Evolutionary conservation across 2,113 vertebrate species (phyloP), one percentile per base, ranked within the genome.

Genomic region (Siniperca chuatsi): DNA sequence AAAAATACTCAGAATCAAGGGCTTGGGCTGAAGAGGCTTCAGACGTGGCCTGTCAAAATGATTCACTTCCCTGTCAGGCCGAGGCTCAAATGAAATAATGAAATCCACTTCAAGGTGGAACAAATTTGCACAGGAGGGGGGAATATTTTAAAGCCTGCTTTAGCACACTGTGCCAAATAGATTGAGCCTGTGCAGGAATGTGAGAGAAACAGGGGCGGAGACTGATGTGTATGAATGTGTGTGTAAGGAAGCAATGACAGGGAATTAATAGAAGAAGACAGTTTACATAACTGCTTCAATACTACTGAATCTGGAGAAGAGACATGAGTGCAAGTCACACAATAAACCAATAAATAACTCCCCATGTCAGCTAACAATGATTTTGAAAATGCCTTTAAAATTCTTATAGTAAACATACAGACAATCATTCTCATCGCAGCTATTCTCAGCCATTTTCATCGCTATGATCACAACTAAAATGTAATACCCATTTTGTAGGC

Each of bases 31-130:
- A 93, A 94, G 95, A 94, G 89, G 83, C 92, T 95, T 94, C 93
- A 95, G 94, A 95, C 90, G 80, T 90, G 80, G 91, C 87, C 94
- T 95, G 94, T 96, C 95, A 96, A 94, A 94, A 93, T 95, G 94
- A 96, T 96, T 96, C 96, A 96, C 94, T 95, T 93, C 93, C 93
- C 93, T 95, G 95, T 95, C 95, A 96, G 93, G 82, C 90, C 16
- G 81, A 82, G 79, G 85, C 94, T 91, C 93, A 94, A 94, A 95
- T 95, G 91, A 96, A 96, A 95, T 95, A 95, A 96, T 95, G 94
- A 95, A 96, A 95, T 95, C 94, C 92, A 95, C 92, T 95, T 95
- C 94, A 94, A 95, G 96, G 93, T 94, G 95, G 94, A 95, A 95
- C 93, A 94, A 94, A 96, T 95, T 93, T 94, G 91, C 89, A 92